Base-by-base conservation (phyloP, 1,140 invertebrate species). In the Halesus radiatus region DNA sequence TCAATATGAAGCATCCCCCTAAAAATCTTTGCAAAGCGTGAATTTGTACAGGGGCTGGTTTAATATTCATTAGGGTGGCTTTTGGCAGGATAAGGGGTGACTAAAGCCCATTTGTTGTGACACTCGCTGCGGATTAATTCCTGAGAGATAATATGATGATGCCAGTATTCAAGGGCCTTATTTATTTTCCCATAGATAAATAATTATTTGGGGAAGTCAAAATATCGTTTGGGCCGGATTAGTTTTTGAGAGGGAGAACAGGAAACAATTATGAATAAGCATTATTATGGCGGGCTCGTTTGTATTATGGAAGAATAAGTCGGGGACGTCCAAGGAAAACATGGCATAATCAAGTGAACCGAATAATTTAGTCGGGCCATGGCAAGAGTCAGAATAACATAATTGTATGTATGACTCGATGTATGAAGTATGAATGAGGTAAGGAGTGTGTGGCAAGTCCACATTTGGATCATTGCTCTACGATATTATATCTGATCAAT, bases 41-140 rank as follows among this genome's bases (percentile, higher is more conserved):
- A 60, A 60, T 60, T 60, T 18, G 23, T 60, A 22, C 8, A 23
- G 23, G 56, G 56, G 56, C 56, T 20, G 13, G 29, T 66, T 66
- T 66, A 29, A 66, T 29, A 66, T 66, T 66, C 62, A 66, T 66
- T 66, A 66, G 62, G 62, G 62, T 66, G 16, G n/a, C 6, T 37
- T 32, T 29, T 0, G 26, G 62, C 10, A 4, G 5, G 15, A 16
- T 66, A 13, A 29, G 62, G 62, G 23, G 26, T 32, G 62, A 66
- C 56, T 60, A 32, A 66, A 32, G 16, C 23, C 29, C 29, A 29
- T 66, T 66, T 66, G 62, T 66, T 32, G 16, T 37, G 62, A 66
- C 62, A 66, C 62, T 29, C 62, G 62, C n/a, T 66, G 8, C 10
- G 62, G 62, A 66, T 66, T 66, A 66, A 32, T 60, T 66, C 23